A percentile compares a stretch with the other conserved stretches of the same genome.
Conservation (phyloP, 2,797 vertebrate genomes). For the Notolabrus celidotus region DNA sequence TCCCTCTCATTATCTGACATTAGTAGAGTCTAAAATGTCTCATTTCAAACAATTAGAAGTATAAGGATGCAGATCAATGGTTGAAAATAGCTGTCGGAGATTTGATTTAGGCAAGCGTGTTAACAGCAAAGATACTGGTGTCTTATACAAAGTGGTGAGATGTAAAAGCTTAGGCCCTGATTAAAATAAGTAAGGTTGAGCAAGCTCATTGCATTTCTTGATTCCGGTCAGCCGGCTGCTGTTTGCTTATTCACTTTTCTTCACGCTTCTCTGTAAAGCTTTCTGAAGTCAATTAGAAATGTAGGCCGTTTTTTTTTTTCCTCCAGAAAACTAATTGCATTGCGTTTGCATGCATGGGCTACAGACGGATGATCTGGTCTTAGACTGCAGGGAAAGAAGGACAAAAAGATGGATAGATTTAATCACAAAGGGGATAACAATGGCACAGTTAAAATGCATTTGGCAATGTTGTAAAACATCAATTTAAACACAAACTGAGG, state of each 20-base stretch:
- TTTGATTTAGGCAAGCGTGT: not conserved
- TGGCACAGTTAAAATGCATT: not conserved
- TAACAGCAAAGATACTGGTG: not conserved
- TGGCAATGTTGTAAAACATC: not conserved
- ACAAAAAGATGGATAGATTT: conserved; percentile 2
- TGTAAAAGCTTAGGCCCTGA: not conserved
- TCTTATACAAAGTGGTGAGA: not conserved
- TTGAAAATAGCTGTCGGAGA: not conserved
- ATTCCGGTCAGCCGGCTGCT: conserved; percentile 55
- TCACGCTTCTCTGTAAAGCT: conserved; percentile 10
- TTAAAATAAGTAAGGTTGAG: conserved; percentile 27
- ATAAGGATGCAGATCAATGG: not conserved
- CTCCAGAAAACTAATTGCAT: conserved; percentile 51
- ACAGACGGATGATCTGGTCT: conserved; percentile 23
- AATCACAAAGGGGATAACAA: conserved; percentile 12
- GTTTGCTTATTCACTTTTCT: conserved; percentile 27
- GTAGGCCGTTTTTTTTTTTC: conserved; percentile 50
- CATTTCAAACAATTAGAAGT: not conserved
- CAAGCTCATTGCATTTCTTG: conserved; percentile 13
- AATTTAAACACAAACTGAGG: not conserved
- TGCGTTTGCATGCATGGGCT: conserved; percentile 30
- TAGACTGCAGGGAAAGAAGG: conserved; percentile 4
- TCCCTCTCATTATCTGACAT: not conserved
- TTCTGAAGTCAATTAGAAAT: conserved; percentile 62
- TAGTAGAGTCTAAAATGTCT: not conserved